Percentiles rank a stretch among this genome's conserved stretches.
Conservation (phyloP, 2,113 vertebrate species). For the Willisornis vidua region DNA sequence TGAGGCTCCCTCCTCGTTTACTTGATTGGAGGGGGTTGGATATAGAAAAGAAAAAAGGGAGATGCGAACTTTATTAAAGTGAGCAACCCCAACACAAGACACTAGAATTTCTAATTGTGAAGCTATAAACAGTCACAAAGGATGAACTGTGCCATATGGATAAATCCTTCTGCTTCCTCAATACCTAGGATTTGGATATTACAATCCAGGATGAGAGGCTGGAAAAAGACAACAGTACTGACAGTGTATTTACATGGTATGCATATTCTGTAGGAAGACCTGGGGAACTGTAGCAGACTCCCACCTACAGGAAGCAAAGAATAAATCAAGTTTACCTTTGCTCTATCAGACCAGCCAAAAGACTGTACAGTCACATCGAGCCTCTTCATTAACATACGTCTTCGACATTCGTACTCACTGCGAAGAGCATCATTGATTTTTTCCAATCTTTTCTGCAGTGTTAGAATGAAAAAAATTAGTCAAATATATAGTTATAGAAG, state of each 20-base stretch:
- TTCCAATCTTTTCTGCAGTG: conserved; percentile 81
- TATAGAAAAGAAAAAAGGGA: background rate
- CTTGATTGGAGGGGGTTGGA: background rate
- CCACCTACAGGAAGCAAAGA: conserved; percentile 38
- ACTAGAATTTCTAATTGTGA: background rate
- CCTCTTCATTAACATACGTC: conserved; percentile 94
- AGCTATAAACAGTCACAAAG: background rate
- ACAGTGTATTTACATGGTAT: background rate
- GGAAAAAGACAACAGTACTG: background rate
- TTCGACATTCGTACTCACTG: conserved; percentile 91
- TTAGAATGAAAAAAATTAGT: background rate
- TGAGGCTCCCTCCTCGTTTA: background rate
- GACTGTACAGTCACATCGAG: conserved; percentile 97
- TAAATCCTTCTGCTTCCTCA: background rate
- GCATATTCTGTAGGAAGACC: background rate
- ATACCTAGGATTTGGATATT: background rate
- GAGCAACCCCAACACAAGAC: background rate
- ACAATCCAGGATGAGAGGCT: background rate
- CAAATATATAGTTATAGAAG: background rate
- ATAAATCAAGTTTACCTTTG: conserved; percentile 80
- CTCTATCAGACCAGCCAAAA: conserved; percentile 96
- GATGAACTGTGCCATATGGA: background rate
- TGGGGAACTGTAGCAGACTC: background rate
- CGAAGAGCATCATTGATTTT: conserved; percentile 84
- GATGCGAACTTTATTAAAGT: background rate